Conservation (phyloP, 1,140 invertebrate genomes). For the Choristoneura fumiferana region DNA sequence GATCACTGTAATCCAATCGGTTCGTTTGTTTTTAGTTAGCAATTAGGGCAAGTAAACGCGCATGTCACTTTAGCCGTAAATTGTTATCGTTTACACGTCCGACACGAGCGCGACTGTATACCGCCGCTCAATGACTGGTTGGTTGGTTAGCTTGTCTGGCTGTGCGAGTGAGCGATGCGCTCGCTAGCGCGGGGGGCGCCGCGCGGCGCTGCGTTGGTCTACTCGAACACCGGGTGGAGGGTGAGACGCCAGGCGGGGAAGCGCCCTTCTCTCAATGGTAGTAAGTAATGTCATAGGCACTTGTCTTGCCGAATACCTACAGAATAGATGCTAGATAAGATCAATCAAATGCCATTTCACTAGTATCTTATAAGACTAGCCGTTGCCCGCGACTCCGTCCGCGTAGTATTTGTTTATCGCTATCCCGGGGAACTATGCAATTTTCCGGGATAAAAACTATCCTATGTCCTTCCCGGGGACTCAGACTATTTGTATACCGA, state of each 20-base stretch:
- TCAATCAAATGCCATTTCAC: no score
- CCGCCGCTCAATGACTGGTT: constrained; percentile 71
- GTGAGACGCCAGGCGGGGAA: constrained; percentile 9
- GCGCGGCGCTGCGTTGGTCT: constrained; percentile 49
- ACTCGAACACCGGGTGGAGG: constrained; percentile 27
- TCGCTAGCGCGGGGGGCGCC: constrained; percentile 30
- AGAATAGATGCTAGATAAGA: no score
- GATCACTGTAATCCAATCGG: constrained; percentile 66
- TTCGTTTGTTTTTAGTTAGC: constrained; percentile 66
- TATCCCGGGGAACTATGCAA: no score
- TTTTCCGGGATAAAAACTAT: no score
- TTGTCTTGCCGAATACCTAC: no score
- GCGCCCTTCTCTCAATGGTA: constrained; percentile 17
- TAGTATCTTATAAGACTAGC: no score
- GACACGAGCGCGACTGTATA: constrained; percentile 38
- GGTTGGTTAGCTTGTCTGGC: no score
- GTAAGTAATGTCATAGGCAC: neutral
- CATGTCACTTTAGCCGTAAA: constrained; percentile 59
- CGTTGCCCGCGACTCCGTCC: no score
- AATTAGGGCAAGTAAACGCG: constrained; percentile 54
- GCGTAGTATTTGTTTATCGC: no score
- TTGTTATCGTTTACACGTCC: constrained; percentile 34
- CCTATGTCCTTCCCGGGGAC: no score
- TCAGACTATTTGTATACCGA: no score
- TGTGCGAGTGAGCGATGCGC: no score